Percentiles rank a stretch among this genome's conserved stretches.
phyloP scores from a whole-genome alignment of 2,888 invertebrate genomes.

The Lasius fuliginosus region DNA sequence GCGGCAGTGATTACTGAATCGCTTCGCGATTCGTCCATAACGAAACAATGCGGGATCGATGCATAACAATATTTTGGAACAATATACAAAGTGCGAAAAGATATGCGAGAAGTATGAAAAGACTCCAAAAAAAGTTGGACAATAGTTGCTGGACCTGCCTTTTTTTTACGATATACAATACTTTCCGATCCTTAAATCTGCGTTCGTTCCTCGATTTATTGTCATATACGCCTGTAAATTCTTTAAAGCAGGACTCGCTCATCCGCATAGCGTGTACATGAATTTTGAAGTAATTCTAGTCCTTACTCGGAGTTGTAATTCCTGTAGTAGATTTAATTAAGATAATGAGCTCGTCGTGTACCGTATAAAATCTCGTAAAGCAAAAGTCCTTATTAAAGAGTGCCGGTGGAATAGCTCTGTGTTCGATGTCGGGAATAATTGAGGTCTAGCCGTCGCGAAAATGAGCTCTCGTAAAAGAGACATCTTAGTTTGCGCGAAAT shows the following conservation, averaged over 20 bases:
- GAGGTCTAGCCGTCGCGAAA: conserved; percentile 55
- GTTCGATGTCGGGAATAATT: conserved; percentile 56
- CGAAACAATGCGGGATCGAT: neutral
- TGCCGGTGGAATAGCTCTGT: conserved; percentile 53
- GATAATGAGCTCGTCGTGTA: conserved; percentile 56
- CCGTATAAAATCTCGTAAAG: conserved; percentile 59
- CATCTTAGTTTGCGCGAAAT: conserved; percentile 52
- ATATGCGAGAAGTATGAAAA: neutral
- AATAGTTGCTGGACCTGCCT: neutral
- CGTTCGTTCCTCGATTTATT: conserved; percentile 1
- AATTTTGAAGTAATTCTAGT: conserved; percentile 56
- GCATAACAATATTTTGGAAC: neutral
- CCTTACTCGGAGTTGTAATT: conserved; percentile 49
- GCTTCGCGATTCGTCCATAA: conserved; percentile 11
- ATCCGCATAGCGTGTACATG: conserved; percentile 30
- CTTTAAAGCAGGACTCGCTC: conserved; percentile 16
- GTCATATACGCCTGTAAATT: conserved; percentile 20
- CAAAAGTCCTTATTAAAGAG: conserved; percentile 58
- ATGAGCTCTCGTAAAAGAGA: conserved; percentile 43
- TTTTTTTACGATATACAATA: neutral
- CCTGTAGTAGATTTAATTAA: conserved; percentile 59
- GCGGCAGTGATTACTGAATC: conserved; percentile 10
- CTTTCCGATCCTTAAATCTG: conserved; percentile 6
- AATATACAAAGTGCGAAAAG: neutral
- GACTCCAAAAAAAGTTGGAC: neutral